Evolutionary conservation across 2,113 vertebrate species (phyloP).

Genomic region (Ailuropoda melanoleuca): DNA sequence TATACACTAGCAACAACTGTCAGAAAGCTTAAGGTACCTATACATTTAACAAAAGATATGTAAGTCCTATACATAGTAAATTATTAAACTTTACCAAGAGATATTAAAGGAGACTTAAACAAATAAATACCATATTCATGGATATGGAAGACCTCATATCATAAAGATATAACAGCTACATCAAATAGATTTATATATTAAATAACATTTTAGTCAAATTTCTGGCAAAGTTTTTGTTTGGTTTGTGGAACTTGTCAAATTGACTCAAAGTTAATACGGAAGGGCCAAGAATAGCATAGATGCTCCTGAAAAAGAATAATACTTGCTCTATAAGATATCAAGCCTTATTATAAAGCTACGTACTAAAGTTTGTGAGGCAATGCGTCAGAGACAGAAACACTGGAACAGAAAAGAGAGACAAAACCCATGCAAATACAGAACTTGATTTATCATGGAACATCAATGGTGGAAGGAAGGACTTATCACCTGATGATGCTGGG

Average conservation of each 20-base stretch:
- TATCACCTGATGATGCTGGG: neutral
- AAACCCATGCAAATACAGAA: neutral
- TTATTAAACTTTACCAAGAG: neutral
- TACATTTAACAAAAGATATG: neutral
- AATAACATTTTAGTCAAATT: conserved; percentile 11
- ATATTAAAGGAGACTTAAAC: neutral
- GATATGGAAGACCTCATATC: neutral
- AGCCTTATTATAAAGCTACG: neutral
- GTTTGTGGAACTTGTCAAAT: neutral
- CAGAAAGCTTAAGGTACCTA: neutral
- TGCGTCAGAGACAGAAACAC: neutral
- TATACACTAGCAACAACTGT: neutral
- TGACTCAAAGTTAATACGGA: neutral
- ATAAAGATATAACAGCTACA: neutral
- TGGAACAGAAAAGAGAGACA: neutral
- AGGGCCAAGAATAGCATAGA: neutral
- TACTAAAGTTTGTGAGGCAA: neutral
- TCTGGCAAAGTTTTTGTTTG: neutral
- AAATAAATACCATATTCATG: neutral
- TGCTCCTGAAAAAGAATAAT: neutral
- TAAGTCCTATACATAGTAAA: neutral
- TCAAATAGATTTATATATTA: neutral
- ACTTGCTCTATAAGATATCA: neutral
- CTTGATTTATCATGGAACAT: neutral
- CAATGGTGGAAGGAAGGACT: neutral